A percentile compares a stretch with the other conserved stretches of the same genome.
These are phyloP conservation scores for Diorhabda carinulata DNA, from an alignment of 1,140 invertebrate species.

Conservation along the genomic window DNA sequence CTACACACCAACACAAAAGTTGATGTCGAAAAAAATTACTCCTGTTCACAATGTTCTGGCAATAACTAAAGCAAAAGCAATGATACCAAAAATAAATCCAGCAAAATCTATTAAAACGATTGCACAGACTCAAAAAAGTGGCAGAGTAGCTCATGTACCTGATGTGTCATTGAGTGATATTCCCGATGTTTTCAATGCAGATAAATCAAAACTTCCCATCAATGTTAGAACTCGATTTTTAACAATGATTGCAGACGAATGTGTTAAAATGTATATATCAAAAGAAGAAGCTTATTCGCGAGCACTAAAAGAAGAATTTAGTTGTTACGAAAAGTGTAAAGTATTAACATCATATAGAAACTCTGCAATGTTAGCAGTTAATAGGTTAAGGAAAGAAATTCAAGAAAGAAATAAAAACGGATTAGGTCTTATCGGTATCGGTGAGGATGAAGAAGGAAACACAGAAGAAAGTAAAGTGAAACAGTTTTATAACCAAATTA, in stretches of 20 bases:
- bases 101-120: conserved; percentile 53
- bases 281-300: conserved; percentile 68
- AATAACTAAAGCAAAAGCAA: conserved; percentile 57
- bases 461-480: conserved; percentile 50
- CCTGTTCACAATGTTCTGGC: conserved; percentile 59
- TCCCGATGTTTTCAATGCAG: conserved; percentile 62
- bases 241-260: conserved; percentile 83
- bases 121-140: conserved; percentile 66
- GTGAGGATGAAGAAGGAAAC: conserved; percentile 26
- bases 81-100: conserved; percentile 49
- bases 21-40: conserved; percentile 51
- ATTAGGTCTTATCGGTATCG: conserved; percentile 39
- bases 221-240: conserved; percentile 82
- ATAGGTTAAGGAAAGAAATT: conserved; percentile 66
- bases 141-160: conserved; percentile 66
- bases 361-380: conserved; percentile 74
- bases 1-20: not conserved
- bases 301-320: conserved; percentile 72
- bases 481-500: conserved; percentile 53
- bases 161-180: conserved; percentile 44
- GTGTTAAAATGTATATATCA: conserved; percentile 69
- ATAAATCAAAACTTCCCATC: conserved; percentile 76
- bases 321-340: conserved; percentile 72
- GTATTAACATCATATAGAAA: conserved; percentile 80
- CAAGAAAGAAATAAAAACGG: conserved; percentile 41